Base-by-base conservation (phyloP, 1,140 invertebrate species). In the Rhopalosiphum maidis region DNA sequence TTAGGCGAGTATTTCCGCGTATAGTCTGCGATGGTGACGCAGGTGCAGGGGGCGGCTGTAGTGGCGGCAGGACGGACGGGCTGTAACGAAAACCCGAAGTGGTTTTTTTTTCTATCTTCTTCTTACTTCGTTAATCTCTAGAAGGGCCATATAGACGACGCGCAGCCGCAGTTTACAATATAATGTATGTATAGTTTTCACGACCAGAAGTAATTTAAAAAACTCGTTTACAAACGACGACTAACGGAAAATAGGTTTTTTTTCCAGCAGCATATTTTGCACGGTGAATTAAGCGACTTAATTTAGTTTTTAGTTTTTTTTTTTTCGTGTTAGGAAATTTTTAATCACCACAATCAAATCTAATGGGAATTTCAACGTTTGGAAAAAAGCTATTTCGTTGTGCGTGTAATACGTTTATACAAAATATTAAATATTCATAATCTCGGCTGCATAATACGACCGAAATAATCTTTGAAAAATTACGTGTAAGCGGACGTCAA, bases 141-240 rank as follows among this genome's bases (percentile, higher is more conserved):
- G 30, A 6, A 15, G 15, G 60, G 11, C 30, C 15, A 15, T n/a
- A n/a, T 35, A 35, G n/a, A 88, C 48, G 6, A 35, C 46, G 15
- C n/a, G 48, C 18, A 9, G 48, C n/a, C 21, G 7, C 25, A 6
- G 8, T 37, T 11, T 7, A 48, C 30, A n/a, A n/a, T 68, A n/a
- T 43, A 8, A 41, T 43, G 8, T 41, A 43, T 30, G 22, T 25
- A 86, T 30, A 86, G 23, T 22, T 77, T 83, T 86, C 22, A 35
- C 35, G 48, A 89, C 48, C 35, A 89, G 51, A 89, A 89, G 88
- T 55, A 89, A 89, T 89, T 89, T 89, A 55, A 89, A 88, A 89
- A 55, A 89, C 15, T 30, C 46, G 9, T 88, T 88, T 88, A 88
- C 88, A 41, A 55, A 55, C 51, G 88, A 54, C 88, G 23, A 23